These are phyloP conservation scores for Acrobasis suavella DNA, from an alignment of 2,888 invertebrate species.

Conservation along the genomic window DNA sequence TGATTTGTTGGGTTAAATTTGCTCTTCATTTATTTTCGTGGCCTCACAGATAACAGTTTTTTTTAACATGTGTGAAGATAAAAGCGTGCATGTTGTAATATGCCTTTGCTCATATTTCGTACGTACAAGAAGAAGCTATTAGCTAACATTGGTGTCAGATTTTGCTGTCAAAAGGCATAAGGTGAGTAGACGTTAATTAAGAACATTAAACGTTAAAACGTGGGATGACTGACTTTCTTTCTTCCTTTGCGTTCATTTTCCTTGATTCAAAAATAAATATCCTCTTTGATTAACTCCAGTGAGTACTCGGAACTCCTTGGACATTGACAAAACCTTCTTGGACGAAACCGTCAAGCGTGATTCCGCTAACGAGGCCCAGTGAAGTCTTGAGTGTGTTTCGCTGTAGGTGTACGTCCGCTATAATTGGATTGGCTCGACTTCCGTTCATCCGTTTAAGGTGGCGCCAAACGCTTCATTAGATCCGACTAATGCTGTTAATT, in stretches of 20 bases:
- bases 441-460: slow-evolving; percentile 75
- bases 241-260: too few species aligned
- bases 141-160: too few species aligned
- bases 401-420: slow-evolving; percentile 65
- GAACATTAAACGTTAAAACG: too few species aligned
- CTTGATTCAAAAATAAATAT: too few species aligned
- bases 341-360: slow-evolving; percentile 50
- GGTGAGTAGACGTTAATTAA: too few species aligned
- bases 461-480: slow-evolving; percentile 69
- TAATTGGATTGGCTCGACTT: slow-evolving; percentile 77
- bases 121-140: too few species aligned
- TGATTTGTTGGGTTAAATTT: neutral
- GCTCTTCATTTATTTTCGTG: neutral
- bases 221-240: too few species aligned
- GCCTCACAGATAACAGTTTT: too few species aligned
- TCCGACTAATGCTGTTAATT: slow-evolving; percentile 66
- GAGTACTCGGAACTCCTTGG: slow-evolving; percentile 8
- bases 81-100: too few species aligned
- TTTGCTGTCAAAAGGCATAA: too few species aligned
- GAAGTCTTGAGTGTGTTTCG: slow-evolving; percentile 73
- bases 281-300: slow-evolving; percentile 10
- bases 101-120: too few species aligned
- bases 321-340: slow-evolving; percentile 38
- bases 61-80: too few species aligned
- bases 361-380: slow-evolving; percentile 58